phyloP scores from a whole-genome alignment of 2,113 vertebrate genomes.

The Oreotragus oreotragus region DNA sequence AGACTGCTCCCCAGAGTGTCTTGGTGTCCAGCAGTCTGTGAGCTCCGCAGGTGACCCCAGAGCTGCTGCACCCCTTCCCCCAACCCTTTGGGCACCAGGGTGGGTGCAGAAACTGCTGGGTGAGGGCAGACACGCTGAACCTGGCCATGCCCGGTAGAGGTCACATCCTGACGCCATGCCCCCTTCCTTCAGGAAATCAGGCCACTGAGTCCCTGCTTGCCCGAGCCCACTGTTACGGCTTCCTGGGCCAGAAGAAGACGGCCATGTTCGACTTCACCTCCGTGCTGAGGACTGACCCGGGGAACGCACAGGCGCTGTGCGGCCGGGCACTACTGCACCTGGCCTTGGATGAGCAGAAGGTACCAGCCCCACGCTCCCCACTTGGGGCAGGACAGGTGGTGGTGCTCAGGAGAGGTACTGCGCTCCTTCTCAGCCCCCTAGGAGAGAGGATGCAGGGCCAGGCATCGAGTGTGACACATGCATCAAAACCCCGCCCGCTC shows the following conservation, averaged over 20 bases:
- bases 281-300: conserved; percentile 84
- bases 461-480: neutral
- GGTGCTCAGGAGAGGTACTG: neutral
- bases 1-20: too few species aligned
- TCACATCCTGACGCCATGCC: neutral
- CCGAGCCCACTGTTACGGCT: conserved; percentile 89
- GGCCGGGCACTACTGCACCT: conserved; percentile 89
- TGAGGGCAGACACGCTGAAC: rapidly evolving
- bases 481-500: too few species aligned
- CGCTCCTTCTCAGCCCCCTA: neutral
- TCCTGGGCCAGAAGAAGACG: conserved; percentile 91
- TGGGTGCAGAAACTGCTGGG: rapidly evolving
- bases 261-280: conserved; percentile 93
- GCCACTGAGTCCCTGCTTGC: conserved; percentile 87
- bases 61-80: neutral
- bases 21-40: neutral
- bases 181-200: conserved; percentile 79
- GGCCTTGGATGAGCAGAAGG: conserved; percentile 90
- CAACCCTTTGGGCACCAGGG: neutral
- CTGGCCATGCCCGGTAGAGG: rapidly evolving
- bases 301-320: conserved; percentile 86
- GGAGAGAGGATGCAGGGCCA: neutral
- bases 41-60: neutral
- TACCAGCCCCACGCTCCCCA: conserved; percentile 41
- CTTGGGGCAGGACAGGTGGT: neutral